Conservation (phyloP, 2,888 invertebrate genomes). For the Metallyticus violacea region DNA sequence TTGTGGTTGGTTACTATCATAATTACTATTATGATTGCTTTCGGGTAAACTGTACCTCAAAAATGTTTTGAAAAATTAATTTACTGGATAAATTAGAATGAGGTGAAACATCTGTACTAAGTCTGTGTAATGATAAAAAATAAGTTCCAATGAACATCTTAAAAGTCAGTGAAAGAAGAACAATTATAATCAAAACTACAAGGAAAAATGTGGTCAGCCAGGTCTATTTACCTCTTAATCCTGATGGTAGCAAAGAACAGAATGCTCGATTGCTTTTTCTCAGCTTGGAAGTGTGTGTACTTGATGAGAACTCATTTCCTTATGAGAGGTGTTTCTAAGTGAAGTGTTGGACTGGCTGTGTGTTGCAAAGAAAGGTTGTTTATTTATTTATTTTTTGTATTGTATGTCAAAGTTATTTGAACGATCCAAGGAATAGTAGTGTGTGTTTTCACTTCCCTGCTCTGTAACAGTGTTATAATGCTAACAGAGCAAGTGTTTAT, state of each 20-base stretch:
- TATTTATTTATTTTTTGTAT: not conserved
- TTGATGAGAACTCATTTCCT: not conserved
- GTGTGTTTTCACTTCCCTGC: slow-evolving; percentile 22
- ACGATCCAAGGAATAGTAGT: slow-evolving; percentile 12
- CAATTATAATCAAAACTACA: not conserved
- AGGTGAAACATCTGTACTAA: not conserved
- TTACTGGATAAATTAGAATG: not conserved
- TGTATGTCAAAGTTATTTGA: not conserved
- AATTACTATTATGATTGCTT: not conserved
- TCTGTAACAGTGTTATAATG: slow-evolving; percentile 4
- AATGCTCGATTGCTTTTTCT: not conserved
- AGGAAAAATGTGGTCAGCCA: not conserved
- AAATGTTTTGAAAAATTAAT: not conserved
- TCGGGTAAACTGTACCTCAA: slow-evolving; percentile 21
- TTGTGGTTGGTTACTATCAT: slow-evolving; percentile 17
- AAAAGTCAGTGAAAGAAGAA: not conserved
- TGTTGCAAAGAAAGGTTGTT: not conserved
- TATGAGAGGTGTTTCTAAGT: not conserved
- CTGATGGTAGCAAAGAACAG: not conserved
- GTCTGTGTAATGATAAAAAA: not conserved
- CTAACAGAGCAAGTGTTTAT: not conserved
- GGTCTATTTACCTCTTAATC: not conserved
- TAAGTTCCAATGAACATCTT: not conserved
- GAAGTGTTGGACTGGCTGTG: not conserved
- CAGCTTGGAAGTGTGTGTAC: not conserved